Base-by-base conservation (phyloP, 2,797 vertebrate genomes). In the Erpetoichthys calabaricus region DNA sequence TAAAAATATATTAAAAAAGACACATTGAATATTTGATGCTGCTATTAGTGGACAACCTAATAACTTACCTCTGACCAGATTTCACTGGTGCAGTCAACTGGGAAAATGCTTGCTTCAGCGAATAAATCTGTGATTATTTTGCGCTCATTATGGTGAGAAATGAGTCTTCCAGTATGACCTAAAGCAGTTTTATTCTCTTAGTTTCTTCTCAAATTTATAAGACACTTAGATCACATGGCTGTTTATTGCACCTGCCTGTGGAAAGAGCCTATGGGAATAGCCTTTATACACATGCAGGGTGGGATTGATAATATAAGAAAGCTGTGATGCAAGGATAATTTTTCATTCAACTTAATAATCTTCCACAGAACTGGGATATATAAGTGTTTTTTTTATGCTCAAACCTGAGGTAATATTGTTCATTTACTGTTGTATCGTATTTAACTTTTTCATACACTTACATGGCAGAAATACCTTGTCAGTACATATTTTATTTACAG, bases 41-140 rank as follows among this genome's bases (percentile, higher is more conserved):
- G 41, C 53, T 54, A 54, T 54, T 41, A 54, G 10, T 5, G 5
- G 10, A 54, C 53, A 54, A 41, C 53, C 53, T 54, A 54, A 54
- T 54, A 54, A 54, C 53, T 54, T 42, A 5, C 53, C 47, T 3
- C 47, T 49, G 10, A 52, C 51, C 51, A 54, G 3, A 54, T 42
- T 54, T 6, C 6, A 42, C 5, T 54, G 6, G 41, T 42, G 41
- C 41, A 2, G 5, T 3, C 4, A 4, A 54, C 9, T 42, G 41
- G 53, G 41, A 42, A 54, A 54, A 6, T 54, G 42, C 53, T 42
- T 3, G 41, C 10, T 54, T 54, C n/a, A 42, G 42, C 10, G 41
- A 54, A 54, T 42, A 54, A 6, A 54, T 7, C 51, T 54, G 10
- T 10, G 53, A 54, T 6, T 54, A 7, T 53, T 7, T 54, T 6